A percentile compares a stretch with the other conserved stretches of the same genome.
Evolutionary conservation across 2,113 vertebrate genomes (phyloP).

Genomic region (Oryzias celebensis): DNA sequence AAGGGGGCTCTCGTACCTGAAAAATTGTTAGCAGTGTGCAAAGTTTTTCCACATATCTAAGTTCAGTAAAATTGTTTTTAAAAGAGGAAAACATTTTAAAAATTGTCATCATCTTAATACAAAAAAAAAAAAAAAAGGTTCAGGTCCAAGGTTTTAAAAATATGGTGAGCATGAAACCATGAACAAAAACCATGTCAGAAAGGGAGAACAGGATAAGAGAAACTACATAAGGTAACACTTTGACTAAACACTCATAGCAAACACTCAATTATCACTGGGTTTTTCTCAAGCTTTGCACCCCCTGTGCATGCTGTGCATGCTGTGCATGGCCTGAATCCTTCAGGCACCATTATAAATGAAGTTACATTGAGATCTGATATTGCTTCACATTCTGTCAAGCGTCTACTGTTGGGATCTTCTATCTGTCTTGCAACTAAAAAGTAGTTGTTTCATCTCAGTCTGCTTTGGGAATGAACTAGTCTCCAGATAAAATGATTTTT

Average conservation of each 20-base stretch:
- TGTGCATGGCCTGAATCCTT: constrained; percentile 34
- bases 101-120: too few relatives aligned
- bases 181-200: too few relatives aligned
- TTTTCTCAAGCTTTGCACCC: constrained; percentile 30
- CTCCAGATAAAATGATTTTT: not conserved
- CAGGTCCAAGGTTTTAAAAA: too few relatives aligned
- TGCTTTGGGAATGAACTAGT: constrained; percentile 12
- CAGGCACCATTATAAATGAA: constrained; percentile 28
- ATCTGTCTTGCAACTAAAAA: constrained; percentile 14
- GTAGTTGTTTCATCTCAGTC: constrained; percentile 16
- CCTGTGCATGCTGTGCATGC: constrained; percentile 22
- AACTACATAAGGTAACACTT: too few relatives aligned
- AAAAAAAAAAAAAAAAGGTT: too few relatives aligned
- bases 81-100: too few relatives aligned
- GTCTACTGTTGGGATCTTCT: constrained; percentile 28
- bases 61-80: not conserved
- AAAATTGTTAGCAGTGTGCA: not conserved
- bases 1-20: not conserved
- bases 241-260: too few relatives aligned
- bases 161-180: too few relatives aligned
- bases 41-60: not conserved
- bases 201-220: too few relatives aligned
- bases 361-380: constrained; percentile 12
- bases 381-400: constrained; percentile 37
- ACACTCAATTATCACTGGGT: not conserved